phyloP scores from a whole-genome alignment of 1,140 invertebrate species.

The Eriosoma lanigerum region DNA sequence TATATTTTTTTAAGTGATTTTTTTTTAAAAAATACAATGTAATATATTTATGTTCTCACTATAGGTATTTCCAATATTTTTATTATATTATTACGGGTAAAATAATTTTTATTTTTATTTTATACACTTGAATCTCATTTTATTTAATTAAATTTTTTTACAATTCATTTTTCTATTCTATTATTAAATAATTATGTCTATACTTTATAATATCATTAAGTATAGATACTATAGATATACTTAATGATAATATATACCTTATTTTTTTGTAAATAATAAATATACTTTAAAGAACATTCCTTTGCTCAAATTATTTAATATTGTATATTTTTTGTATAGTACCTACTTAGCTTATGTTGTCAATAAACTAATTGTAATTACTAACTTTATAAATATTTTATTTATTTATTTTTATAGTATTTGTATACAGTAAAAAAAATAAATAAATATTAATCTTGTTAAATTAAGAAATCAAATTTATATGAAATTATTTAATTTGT shows the following conservation, averaged over 20 bases:
- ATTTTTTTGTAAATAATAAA: slow-evolving; percentile 14
- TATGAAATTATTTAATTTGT: too few relatives aligned
- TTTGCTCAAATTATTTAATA: slow-evolving; percentile 28
- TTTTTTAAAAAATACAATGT: background rate
- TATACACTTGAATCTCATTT: slow-evolving; percentile 11
- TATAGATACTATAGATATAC: too few relatives aligned
- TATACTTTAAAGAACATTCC: slow-evolving; percentile 18
- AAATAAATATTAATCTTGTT: slow-evolving; percentile 14
- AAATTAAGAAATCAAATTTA: too few relatives aligned
- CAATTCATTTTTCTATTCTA: too few relatives aligned
- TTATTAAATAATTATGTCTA: too few relatives aligned
- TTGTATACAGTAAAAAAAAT: background rate
- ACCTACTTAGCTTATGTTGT: background rate
- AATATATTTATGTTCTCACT: background rate
- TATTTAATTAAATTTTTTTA: slow-evolving; percentile 11
- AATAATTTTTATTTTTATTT: slow-evolving; percentile 13
- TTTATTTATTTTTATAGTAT: too few relatives aligned
- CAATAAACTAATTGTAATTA: background rate
- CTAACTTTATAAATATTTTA: background rate
- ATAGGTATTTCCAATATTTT: background rate
- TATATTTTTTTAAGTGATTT: slow-evolving; percentile 32
- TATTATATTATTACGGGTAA: slow-evolving; percentile 2
- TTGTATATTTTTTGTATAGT: background rate
- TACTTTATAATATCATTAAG: too few relatives aligned
- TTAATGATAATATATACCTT: background rate